Base-by-base conservation (phyloP, 2,113 vertebrate species). In the Phrynosoma platyrhinos region DNA sequence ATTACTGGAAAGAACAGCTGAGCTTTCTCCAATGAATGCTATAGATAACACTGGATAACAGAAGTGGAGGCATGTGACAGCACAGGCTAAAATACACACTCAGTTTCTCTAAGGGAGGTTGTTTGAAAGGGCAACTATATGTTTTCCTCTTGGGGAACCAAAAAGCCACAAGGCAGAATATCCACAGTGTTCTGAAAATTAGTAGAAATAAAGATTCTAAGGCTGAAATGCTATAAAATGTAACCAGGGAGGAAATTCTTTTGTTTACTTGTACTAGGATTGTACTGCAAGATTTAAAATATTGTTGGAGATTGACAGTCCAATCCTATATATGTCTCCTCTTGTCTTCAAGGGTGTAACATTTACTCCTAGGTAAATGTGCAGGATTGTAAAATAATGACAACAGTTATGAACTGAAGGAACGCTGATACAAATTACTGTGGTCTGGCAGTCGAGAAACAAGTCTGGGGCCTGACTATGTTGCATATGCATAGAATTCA, bases 21-120 rank as follows among this genome's bases (percentile, higher is more conserved):
- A 86, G 71, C 93, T 94, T 96, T 91, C 92, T 91, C 71, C 85
- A 83, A 87, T 71, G 87, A 94, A 94, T 92, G 89, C 91, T 91
- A 90, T 82, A 0, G 0, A 93, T 93, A 92, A 89, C 85, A 83
- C 89, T 91, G 93, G 92, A 94, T 94, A 95, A 94, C 69, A 85
- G 84, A 92, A 88, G 86, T 80, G 81, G 89, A 94, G 89, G 74
- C 87, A 2, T 90, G 30, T 53, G 76, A 91, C 69, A 89, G 9
- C 47, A 27, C 68, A 91, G 92, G 92, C 90, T 93, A 92, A 90
- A 94, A 93, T 87, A 91, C 75, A 23, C 5, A 16, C 52, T 69
- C 68, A 18, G 74, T n/a, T 87, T 91, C 93, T 86, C 89, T 91
- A 8, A 2, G 36, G 62, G 58, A 92, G 74, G 30, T 53, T 53